A percentile compares a stretch with the other conserved stretches of the same genome.
phyloP scores from a whole-genome alignment of 2,888 invertebrate genomes.

The Lepidocyrtinus sp. region DNA sequence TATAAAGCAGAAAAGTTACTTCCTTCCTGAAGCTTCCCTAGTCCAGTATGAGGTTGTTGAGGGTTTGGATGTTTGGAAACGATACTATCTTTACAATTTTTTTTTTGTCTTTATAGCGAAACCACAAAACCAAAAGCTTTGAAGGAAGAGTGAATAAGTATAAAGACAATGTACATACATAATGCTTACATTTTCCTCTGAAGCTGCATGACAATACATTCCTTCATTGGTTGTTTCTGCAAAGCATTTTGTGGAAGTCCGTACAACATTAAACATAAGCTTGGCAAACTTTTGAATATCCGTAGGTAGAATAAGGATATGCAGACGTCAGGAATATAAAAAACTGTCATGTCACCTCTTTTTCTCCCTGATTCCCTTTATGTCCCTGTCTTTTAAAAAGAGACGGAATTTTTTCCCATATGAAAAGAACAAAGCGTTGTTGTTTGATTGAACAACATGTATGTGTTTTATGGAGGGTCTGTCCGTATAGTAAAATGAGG shows the following conservation, averaged over 20 bases:
- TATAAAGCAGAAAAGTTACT: conserved; percentile 56
- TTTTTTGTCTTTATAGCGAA: not conserved
- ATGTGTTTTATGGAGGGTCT: no score
- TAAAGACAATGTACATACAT: no score
- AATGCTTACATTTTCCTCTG: no score
- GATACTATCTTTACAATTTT: not conserved
- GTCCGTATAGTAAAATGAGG: no score
- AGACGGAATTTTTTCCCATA: not conserved
- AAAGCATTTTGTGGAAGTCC: not conserved
- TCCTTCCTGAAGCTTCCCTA: conserved; percentile 32
- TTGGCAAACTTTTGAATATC: conserved; percentile 52
- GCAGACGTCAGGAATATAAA: conserved; percentile 56
- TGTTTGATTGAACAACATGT: no score
- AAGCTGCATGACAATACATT: not conserved
- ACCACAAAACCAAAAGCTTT: not conserved
- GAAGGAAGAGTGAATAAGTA: not conserved
- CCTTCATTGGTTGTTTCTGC: not conserved
- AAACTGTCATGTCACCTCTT: conserved; percentile 59
- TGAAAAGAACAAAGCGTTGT: not conserved
- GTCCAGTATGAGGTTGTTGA: not conserved
- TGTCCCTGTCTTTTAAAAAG: not conserved
- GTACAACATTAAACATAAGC: conserved; percentile 35
- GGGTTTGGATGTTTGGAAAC: not conserved
- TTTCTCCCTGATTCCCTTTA: conserved; percentile 29
- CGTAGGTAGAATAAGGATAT: conserved; percentile 43